Percentiles rank a stretch among this genome's conserved stretches.
These are phyloP conservation scores for Calliopsis andreniformis DNA, from an alignment of 1,140 invertebrate species.

Conservation along the genomic window DNA sequence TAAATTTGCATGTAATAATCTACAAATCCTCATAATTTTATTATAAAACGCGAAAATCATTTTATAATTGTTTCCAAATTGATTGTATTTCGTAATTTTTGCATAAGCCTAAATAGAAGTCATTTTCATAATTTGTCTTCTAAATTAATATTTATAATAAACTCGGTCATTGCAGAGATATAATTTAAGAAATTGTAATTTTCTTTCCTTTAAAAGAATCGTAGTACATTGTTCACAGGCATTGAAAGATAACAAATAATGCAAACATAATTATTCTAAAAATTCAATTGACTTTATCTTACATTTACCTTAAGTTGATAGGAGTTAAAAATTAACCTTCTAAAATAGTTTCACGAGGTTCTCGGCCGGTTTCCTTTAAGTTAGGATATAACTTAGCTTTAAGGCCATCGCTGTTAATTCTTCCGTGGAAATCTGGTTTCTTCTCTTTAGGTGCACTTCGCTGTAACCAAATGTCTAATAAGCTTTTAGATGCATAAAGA, in stretches of 20 bases:
- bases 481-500: conserved; percentile 79
- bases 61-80: too few relatives aligned
- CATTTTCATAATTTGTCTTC: neutral
- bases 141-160: too few relatives aligned
- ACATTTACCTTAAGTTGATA: neutral
- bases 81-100: too few relatives aligned
- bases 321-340: conserved; percentile 58
- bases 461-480: conserved; percentile 85
- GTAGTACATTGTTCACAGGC: neutral
- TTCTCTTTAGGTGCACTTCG: conserved; percentile 82
- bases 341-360: conserved; percentile 75
- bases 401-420: conserved; percentile 86
- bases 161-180: too few relatives aligned
- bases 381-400: conserved; percentile 91
- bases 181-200: conserved; percentile 12
- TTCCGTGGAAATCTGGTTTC: conserved; percentile 90
- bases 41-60: too few relatives aligned
- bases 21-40: too few relatives aligned
- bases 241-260: neutral
- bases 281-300: neutral
- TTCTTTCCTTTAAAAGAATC: neutral
- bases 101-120: too few relatives aligned
- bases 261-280: neutral
- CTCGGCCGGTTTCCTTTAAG: conserved; percentile 82
- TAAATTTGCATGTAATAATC: too few relatives aligned